Evolutionary conservation across 2,888 invertebrate genomes (phyloP).

Genomic region (Aphidius colemani): DNA sequence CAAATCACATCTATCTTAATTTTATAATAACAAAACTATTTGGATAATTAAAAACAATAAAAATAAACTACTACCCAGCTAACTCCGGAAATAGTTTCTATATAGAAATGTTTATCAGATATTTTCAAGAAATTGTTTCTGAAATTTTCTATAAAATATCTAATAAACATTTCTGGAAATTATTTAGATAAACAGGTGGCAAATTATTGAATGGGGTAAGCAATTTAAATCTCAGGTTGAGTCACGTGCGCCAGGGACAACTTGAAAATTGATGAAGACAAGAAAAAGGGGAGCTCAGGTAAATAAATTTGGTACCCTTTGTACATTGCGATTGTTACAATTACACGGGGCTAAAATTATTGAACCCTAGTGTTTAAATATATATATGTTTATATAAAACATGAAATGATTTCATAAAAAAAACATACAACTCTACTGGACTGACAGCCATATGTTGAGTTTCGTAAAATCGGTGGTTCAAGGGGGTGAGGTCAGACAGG

Average conservation of each 20-base stretch:
- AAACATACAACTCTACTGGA: conserved; percentile 13
- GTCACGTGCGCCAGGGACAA: too few relatives aligned
- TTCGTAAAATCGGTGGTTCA: conserved; percentile 18
- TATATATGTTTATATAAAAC: conserved; percentile 17
- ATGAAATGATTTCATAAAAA: not conserved
- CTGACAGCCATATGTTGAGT: conserved; percentile 35
- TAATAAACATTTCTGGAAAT: too few relatives aligned
- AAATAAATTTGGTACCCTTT: conserved; percentile 12
- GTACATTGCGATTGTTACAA: conserved; percentile 36
- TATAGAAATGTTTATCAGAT: too few relatives aligned
- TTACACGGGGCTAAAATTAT: conserved; percentile 46
- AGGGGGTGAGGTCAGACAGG: conserved; percentile 9
- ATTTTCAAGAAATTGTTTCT: too few relatives aligned
- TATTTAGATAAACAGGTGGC: conserved; percentile 7
- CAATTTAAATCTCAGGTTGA: conserved; percentile 12
- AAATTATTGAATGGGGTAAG: not conserved
- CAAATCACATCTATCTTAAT: too few relatives aligned
- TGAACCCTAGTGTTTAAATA: conserved; percentile 42
- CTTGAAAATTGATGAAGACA: too few relatives aligned
- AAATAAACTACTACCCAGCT: too few relatives aligned
- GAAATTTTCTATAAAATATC: too few relatives aligned
- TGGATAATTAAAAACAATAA: too few relatives aligned
- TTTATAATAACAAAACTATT: too few relatives aligned
- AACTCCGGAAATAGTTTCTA: too few relatives aligned
- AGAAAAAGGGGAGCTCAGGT: not conserved